These are phyloP conservation scores for Holotrichia oblita DNA, from an alignment of 1,140 invertebrate genomes.

Conservation along the genomic window DNA sequence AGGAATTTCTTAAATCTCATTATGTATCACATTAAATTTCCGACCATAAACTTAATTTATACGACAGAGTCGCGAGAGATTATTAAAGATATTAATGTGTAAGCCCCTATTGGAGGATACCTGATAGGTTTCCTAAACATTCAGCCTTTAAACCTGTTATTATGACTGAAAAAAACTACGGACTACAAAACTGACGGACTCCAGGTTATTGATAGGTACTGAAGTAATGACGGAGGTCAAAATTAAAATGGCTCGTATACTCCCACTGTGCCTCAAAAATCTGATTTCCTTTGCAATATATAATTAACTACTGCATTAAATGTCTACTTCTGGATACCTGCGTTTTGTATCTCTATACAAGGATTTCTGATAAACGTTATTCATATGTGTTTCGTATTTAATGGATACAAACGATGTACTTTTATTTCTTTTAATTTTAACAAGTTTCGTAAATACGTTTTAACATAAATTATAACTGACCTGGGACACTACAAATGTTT, in stretches of 20 bases:
- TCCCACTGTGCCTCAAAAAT: conserved; percentile 20
- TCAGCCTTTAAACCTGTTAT: conserved; percentile 54
- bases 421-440: too few relatives aligned
- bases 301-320: conserved; percentile 20
- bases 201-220: conserved; percentile 43
- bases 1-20: conserved; percentile 57
- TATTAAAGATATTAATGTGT: conserved; percentile 55
- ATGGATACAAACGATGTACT: too few relatives aligned
- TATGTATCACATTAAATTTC: conserved; percentile 57
- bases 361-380: too few relatives aligned
- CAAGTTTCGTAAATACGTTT: too few relatives aligned
- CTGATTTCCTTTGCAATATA: conserved; percentile 31
- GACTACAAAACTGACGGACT: conserved; percentile 46
- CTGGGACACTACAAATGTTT: too few relatives aligned
- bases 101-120: conserved; percentile 51
- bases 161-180: conserved; percentile 51
- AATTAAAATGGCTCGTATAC: conserved; percentile 41
- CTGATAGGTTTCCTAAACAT: conserved; percentile 54
- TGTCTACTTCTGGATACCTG: background rate
- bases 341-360: too few relatives aligned
- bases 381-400: too few relatives aligned
- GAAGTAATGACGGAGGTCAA: conserved; percentile 47
- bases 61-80: conserved; percentile 50
- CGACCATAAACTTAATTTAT: conserved; percentile 57
- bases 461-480: too few relatives aligned